Conservation (phyloP, 2,888 invertebrate species). For the Plagodis pulveraria region DNA sequence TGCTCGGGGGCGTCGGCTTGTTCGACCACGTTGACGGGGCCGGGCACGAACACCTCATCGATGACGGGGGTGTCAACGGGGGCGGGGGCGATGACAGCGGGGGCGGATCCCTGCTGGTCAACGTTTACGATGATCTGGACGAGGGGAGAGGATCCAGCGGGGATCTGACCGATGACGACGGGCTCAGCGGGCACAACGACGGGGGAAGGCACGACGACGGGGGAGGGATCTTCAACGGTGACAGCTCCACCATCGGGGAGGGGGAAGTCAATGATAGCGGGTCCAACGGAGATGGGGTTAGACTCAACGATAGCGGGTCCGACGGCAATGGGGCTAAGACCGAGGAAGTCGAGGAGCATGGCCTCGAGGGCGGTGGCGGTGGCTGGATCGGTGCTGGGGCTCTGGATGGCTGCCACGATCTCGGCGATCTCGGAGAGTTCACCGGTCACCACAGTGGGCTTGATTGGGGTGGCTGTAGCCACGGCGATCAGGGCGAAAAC, state of each 20-base stretch:
- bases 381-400: slow-evolving; percentile 42
- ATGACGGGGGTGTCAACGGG: slow-evolving; percentile 25
- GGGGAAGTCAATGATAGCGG: slow-evolving; percentile 44
- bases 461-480: slow-evolving; percentile 53
- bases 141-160: slow-evolving; percentile 33
- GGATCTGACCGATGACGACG: slow-evolving; percentile 28
- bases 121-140: slow-evolving; percentile 53
- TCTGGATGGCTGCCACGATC: slow-evolving; percentile 43
- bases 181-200: slow-evolving; percentile 21
- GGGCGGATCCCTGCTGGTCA: slow-evolving; percentile 26
- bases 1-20: slow-evolving; percentile 22
- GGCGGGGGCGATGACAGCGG: slow-evolving; percentile 15
- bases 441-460: slow-evolving; percentile 27
- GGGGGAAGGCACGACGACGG: slow-evolving; percentile 11
- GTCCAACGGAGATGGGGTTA: slow-evolving; percentile 42
- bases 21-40: slow-evolving; percentile 28
- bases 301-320: slow-evolving; percentile 31
- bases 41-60: slow-evolving; percentile 28
- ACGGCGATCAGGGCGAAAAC: slow-evolving; percentile 63
- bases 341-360: slow-evolving; percentile 34
- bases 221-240: slow-evolving; percentile 14
- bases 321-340: slow-evolving; percentile 22
- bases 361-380: slow-evolving; percentile 39
- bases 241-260: slow-evolving; percentile 33
- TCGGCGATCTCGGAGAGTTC: slow-evolving; percentile 39